Evolutionary conservation across 2,113 vertebrate genomes (phyloP).

Genomic region (Pardalotus punctatus): DNA sequence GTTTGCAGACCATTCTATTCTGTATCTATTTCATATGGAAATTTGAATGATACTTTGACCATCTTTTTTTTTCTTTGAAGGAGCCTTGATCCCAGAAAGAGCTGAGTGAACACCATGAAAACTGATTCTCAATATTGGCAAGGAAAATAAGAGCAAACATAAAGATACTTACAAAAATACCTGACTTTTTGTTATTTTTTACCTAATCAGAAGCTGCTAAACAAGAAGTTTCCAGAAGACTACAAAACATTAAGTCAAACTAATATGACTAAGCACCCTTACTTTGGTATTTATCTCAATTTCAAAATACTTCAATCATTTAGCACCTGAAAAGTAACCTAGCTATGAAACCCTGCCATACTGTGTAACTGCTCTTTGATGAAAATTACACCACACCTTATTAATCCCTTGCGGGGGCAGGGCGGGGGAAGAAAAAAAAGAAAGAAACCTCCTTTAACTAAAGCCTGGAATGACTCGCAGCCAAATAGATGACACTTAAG

Average conservation of each 20-base stretch:
- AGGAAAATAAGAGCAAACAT: background rate
- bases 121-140: background rate
- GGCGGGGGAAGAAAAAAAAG: background rate
- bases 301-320: constrained; percentile 47
- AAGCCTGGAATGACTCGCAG: constrained; percentile 25
- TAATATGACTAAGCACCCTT: constrained; percentile 24
- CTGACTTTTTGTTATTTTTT: background rate
- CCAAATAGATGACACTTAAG: background rate
- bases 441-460: constrained; percentile 28
- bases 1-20: background rate
- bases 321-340: constrained; percentile 1
- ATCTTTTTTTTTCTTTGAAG: background rate
- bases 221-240: constrained; percentile 9
- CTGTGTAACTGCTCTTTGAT: background rate
- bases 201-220: background rate
- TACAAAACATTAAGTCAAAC: background rate
- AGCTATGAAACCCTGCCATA: background rate
- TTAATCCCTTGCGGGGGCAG: constrained; percentile 3
- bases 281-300: constrained; percentile 4
- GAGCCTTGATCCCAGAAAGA: background rate
- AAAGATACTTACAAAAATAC: background rate
- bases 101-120: background rate
- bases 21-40: background rate
- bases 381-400: constrained; percentile 24
- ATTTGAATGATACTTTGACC: background rate